Conservation (phyloP, 2,888 invertebrate genomes). For the Apeira syringaria region DNA sequence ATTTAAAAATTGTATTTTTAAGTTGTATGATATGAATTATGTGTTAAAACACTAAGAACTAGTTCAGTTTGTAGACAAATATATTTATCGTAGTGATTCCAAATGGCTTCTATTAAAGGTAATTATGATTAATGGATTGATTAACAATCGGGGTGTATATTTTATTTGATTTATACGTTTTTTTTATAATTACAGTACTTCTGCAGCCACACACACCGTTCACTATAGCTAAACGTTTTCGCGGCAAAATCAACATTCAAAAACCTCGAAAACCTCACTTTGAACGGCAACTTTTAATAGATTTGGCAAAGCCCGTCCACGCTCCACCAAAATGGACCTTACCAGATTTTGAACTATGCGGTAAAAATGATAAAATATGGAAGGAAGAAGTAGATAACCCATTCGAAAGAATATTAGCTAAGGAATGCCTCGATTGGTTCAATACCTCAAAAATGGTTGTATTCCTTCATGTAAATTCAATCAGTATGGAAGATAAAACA, state of each 20-base stretch:
- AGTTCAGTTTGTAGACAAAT: too few species aligned
- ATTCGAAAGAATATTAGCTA: slow-evolving; percentile 88
- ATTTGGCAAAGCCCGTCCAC: slow-evolving; percentile 86
- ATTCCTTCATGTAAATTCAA: slow-evolving; percentile 89
- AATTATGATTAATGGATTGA: too few species aligned
- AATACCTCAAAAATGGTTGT: slow-evolving; percentile 88
- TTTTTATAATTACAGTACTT: slow-evolving; percentile 50
- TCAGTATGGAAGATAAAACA: slow-evolving; percentile 85
- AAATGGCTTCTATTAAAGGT: too few species aligned
- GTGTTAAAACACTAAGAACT: too few species aligned
- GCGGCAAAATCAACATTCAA: slow-evolving; percentile 91
- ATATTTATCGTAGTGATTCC: too few species aligned
- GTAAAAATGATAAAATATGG: slow-evolving; percentile 46
- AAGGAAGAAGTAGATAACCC: slow-evolving; percentile 84
- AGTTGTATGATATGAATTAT: too few species aligned
- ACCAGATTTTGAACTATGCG: slow-evolving; percentile 80
- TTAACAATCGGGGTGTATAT: too few species aligned
- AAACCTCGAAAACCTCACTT: slow-evolving; percentile 88
- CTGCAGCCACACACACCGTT: slow-evolving; percentile 66
- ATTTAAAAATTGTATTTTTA: too few species aligned
- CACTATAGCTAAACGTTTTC: slow-evolving; percentile 85
- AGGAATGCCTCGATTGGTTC: slow-evolving; percentile 88
- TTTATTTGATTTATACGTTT: too few species aligned
- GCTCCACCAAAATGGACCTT: slow-evolving; percentile 66
- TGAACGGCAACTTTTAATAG: slow-evolving; percentile 85